phyloP scores from a whole-genome alignment of 2,888 invertebrate genomes.

The Margaritifera margaritifera region DNA sequence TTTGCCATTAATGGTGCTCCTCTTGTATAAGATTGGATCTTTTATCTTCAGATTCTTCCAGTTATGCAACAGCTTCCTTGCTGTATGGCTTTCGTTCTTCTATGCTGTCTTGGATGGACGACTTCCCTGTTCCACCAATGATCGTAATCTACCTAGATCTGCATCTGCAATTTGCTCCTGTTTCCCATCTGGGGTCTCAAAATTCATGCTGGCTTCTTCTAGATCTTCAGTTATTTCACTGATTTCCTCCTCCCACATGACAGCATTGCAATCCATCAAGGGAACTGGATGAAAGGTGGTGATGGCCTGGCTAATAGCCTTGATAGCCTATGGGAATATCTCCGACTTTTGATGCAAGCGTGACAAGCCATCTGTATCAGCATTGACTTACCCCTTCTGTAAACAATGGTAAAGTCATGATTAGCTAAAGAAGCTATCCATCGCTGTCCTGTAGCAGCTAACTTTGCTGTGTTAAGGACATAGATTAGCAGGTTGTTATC shows the following conservation, averaged over 20 bases:
- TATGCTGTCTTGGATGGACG: background rate
- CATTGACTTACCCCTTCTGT: slow-evolving; percentile 10
- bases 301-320: slow-evolving; percentile 6
- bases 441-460: too few species aligned
- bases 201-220: too few species aligned
- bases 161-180: too few species aligned
- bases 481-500: too few species aligned
- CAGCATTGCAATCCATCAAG: background rate
- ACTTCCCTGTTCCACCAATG: too few species aligned
- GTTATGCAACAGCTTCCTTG: background rate
- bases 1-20: background rate
- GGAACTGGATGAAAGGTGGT: background rate
- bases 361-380: slow-evolving; percentile 38
- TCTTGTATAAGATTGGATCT: background rate
- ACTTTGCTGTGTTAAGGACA: too few species aligned
- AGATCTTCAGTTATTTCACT: background rate
- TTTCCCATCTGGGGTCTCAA: too few species aligned
- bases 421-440: slow-evolving; percentile 17
- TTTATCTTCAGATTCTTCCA: background rate
- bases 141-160: too few species aligned
- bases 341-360: slow-evolving; percentile 3
- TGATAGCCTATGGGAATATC: slow-evolving; percentile 8
- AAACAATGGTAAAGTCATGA: slow-evolving; percentile 20
- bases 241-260: background rate
- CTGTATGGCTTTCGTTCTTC: background rate